phyloP scores from a whole-genome alignment of 2,113 vertebrate species.

The Phasianus colchicus region DNA sequence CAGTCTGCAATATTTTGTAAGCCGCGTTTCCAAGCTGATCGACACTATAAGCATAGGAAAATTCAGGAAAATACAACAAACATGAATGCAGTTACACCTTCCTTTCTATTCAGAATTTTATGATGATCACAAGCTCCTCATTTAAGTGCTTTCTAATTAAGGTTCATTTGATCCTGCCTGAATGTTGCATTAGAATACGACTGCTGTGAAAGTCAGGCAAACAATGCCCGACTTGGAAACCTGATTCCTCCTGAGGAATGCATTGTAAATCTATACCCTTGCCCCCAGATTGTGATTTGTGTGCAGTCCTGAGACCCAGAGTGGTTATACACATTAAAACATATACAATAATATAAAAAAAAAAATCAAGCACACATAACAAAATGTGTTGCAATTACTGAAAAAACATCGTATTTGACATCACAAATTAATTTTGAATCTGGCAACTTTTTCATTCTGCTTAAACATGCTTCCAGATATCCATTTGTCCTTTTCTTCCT shows the following conservation, averaged over 20 bases:
- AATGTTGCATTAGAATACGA: neutral
- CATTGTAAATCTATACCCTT: neutral
- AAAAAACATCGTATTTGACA: neutral
- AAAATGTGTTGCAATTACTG: neutral
- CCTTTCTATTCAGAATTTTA: neutral
- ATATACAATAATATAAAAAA: neutral
- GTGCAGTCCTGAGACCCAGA: neutral
- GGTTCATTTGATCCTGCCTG: neutral
- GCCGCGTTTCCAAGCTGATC: neutral
- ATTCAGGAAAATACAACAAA: neutral
- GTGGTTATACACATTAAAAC: neutral
- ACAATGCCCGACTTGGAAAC: neutral
- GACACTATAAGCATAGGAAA: neutral
- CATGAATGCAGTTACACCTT: fast-evolving
- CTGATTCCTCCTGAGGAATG: neutral
- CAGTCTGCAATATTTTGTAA: neutral
- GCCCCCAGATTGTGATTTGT: neutral
- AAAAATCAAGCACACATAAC: neutral
- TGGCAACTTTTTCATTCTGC: neutral
- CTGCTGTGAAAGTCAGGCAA: neutral
- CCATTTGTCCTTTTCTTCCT: conserved; percentile 11
- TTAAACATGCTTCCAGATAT: neutral
- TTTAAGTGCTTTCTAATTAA: neutral
- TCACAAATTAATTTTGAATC: neutral
- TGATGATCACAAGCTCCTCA: neutral